Evolutionary conservation across 2,888 invertebrate genomes (phyloP), one percentile per base, ranked within the genome.

Genomic region (Neocrepidodera transversa): DNA sequence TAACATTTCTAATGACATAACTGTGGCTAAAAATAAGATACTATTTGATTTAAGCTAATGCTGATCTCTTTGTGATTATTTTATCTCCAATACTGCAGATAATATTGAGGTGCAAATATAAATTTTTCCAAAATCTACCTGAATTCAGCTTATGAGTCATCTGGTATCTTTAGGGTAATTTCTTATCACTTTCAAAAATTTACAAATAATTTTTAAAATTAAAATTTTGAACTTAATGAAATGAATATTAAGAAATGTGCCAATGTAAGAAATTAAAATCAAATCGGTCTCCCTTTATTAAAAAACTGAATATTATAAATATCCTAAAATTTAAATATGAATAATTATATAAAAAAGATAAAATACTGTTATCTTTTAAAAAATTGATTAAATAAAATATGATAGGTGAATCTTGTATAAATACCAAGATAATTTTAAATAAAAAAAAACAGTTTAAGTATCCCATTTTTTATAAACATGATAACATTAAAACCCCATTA

Each of bases 1-100:
- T 47, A 28, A 43, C 43, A 51, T 43, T 50, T 50, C 30, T 30
- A 50, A 23, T 50, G 35, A 50, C 40, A 50, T 43, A 50, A 58
- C 47, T 8, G 16, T 17, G 40, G 48, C 35, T 58, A 53, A 36
- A 58, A 53, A 58, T 58, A 53, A 35, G 48, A 23, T 17, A 42
- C 42, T 32, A 32, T 32, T 42, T 42, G 42, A 40, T 40, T 47
- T n/a, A 47, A 58, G 17, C 36, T 35, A 43, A 32, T 20, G 17
- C 17, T 4, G 11, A n/a, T 18, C 5, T 13, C 16, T 26, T 20
- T 7, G 5, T 11, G 2, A 18, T 11, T 18, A 30, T 20, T 11
- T 30, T 17, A 16, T 43, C 16, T 47, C 16, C 23, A 23, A 13
- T 26, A 26, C 26, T 26, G 23, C 11, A 3, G 26, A 13, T 5